These are phyloP conservation scores for Rugalucina vietnamica DNA, from an alignment of 2,888 invertebrate species.

Conservation along the genomic window DNA sequence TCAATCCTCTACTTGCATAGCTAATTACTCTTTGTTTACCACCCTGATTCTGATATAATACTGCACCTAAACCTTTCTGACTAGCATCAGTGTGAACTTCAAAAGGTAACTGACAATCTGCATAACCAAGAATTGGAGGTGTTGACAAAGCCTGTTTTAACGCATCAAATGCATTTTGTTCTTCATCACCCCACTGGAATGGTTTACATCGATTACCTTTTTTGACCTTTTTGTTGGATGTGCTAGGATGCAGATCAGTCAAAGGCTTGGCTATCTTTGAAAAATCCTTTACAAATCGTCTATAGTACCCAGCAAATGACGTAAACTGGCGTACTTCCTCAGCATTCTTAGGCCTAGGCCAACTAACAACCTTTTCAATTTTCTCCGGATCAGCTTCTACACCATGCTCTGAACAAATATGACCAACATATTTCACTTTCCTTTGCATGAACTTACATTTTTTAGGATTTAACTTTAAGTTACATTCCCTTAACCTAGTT, in stretches of 20 bases:
- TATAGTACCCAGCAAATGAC: background rate
- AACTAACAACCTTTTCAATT: background rate
- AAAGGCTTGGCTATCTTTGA: background rate
- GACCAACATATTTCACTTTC: constrained; percentile 7
- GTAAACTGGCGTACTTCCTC: background rate
- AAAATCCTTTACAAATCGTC: background rate
- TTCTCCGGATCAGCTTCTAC: background rate
- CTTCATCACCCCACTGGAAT: too few species aligned
- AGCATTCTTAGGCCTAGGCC: background rate
- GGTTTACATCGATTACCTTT: background rate
- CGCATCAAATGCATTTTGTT: too few species aligned
- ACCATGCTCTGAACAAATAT: constrained; percentile 15
- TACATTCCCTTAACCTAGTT: too few species aligned
- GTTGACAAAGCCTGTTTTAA: too few species aligned
- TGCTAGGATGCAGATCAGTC: background rate
- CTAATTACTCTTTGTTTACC: too few species aligned
- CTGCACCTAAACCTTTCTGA: too few species aligned
- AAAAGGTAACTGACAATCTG: too few species aligned
- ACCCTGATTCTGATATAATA: too few species aligned
- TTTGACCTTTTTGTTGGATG: background rate
- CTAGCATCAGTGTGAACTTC: too few species aligned
- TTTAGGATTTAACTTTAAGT: constrained; percentile 16
- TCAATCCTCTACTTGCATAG: too few species aligned
- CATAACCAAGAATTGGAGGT: too few species aligned
- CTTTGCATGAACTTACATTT: constrained; percentile 16